Evolutionary conservation across 37 sponge, comb jelly and placozoan species (phyloP), one percentile per base, ranked within the genome.

Genomic region (Oscarella lobularis): DNA sequence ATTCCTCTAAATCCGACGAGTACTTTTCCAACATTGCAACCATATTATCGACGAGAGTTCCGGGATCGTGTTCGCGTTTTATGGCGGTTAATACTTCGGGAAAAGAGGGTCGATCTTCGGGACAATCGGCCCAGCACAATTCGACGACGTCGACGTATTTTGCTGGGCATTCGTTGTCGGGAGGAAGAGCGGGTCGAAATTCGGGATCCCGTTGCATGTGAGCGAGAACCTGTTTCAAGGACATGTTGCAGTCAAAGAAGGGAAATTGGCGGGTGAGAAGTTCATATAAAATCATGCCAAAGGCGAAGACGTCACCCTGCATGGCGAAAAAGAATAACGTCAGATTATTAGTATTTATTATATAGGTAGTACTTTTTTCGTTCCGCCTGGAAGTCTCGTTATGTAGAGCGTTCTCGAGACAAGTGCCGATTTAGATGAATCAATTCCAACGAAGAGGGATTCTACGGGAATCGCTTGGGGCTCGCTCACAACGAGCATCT

Each of bases 1-100:
- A 67, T 14, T 40, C 79, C 40, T 88, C 89, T 80, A 88, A 67
- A 38, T 88, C 79, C n/a, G 82, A 84, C 31, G 86, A 82, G 60
- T 88, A 88, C 72, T 88, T 82, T 80, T 88, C 86, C 67, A 88
- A 55, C 60, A 48, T 48, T 20, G 9, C 14, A 27, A 48, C 60
- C 60, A 48, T 48, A 48, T 48, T 48, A 20, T 48, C 60, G 14
- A 48, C 60, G 9, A 48, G 60, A 48, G 60, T 48, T 48, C 60
- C 60, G 9, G 60, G 60, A 48, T 48, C 60, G 20, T 48, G 60
- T 20, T 27, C 20, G 14, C 20, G 9, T 20, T 48, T 48, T 48
- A 48, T 48, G 60, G 20, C 20, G 20, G 20, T 48, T 48, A 48
- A 48, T 20, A 48, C 60, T 48, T 48, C 60, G 60, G 14, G 14